These are phyloP conservation scores for Hyphantria cunea DNA, from an alignment of 1,140 invertebrate genomes.

Conservation along the genomic window DNA sequence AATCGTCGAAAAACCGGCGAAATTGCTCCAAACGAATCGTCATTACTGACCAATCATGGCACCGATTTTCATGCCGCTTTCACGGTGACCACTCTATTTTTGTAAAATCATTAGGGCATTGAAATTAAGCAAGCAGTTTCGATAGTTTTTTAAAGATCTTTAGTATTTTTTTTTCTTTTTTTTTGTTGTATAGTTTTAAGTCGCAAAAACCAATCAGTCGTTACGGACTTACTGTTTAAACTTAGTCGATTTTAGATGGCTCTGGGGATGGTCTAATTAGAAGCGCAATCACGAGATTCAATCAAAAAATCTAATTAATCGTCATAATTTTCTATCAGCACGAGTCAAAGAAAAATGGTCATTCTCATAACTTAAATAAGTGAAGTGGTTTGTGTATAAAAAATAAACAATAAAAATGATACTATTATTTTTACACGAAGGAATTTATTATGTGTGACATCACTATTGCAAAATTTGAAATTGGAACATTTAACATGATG, in stretches of 20 bases:
- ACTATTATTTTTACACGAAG: constrained; percentile 1
- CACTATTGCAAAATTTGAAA: constrained; percentile 13
- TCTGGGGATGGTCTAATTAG: constrained; percentile 34
- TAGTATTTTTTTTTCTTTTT: constrained; percentile 17
- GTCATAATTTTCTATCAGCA: constrained; percentile 1
- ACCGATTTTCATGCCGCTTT: constrained; percentile 53
- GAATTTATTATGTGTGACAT: background rate
- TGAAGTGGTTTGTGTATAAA: constrained; percentile 1
- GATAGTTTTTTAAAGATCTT: constrained; percentile 42
- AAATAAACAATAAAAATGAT: constrained; percentile 1
- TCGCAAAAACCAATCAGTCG: constrained; percentile 36
- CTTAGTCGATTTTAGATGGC: constrained; percentile 12
- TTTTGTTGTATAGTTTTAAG: constrained; percentile 35
- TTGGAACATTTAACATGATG: constrained; percentile 34
- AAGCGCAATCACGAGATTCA: constrained; percentile 13
- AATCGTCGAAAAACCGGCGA: constrained; percentile 74
- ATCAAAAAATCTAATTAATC: constrained; percentile 3
- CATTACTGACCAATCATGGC: constrained; percentile 52
- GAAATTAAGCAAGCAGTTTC: constrained; percentile 52
- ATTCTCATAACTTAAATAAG: constrained; percentile 4
- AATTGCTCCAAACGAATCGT: constrained; percentile 69
- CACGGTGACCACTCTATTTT: constrained; percentile 44
- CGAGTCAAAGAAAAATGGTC: background rate
- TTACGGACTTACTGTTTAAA: constrained; percentile 18
- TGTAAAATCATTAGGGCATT: constrained; percentile 63